phyloP scores from a whole-genome alignment of 1,140 invertebrate species.

The Bicyclus anynana region DNA sequence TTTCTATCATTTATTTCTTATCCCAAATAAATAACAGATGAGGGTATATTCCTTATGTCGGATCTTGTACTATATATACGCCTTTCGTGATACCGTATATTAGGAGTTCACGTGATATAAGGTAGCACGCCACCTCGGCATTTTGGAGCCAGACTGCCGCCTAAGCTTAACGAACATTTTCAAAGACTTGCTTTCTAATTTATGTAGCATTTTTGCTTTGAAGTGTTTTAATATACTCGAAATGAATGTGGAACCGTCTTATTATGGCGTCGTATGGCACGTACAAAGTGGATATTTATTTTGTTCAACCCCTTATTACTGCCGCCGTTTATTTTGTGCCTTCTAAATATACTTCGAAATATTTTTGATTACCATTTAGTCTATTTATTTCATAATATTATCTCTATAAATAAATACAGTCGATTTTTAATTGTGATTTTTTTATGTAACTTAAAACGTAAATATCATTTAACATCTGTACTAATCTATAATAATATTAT shows the following conservation, averaged over 20 bases:
- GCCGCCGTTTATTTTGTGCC: too few species aligned
- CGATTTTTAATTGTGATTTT: too few species aligned
- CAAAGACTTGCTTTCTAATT: slow-evolving; percentile 9
- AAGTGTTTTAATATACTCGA: background rate
- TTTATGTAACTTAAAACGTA: too few species aligned
- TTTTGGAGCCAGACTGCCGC: slow-evolving; percentile 19
- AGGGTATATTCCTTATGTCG: too few species aligned
- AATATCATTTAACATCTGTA: too few species aligned
- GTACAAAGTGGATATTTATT: background rate
- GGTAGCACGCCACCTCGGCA: slow-evolving; percentile 30
- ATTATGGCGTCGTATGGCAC: background rate
- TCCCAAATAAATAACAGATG: too few species aligned
- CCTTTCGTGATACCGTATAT: slow-evolving; percentile 50
- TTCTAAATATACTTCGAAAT: too few species aligned
- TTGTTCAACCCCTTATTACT: background rate
- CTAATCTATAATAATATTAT: too few species aligned
- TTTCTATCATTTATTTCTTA: too few species aligned
- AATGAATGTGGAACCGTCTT: background rate
- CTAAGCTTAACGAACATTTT: slow-evolving; percentile 5
- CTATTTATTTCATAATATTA: too few species aligned
- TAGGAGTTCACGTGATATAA: slow-evolving; percentile 35
- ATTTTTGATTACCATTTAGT: too few species aligned
- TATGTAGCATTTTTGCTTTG: slow-evolving; percentile 8
- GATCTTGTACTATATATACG: slow-evolving; percentile 53
- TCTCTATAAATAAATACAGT: too few species aligned